Evolutionary conservation across 2,888 invertebrate genomes (phyloP).

Genomic region (Coenonympha glycerion): DNA sequence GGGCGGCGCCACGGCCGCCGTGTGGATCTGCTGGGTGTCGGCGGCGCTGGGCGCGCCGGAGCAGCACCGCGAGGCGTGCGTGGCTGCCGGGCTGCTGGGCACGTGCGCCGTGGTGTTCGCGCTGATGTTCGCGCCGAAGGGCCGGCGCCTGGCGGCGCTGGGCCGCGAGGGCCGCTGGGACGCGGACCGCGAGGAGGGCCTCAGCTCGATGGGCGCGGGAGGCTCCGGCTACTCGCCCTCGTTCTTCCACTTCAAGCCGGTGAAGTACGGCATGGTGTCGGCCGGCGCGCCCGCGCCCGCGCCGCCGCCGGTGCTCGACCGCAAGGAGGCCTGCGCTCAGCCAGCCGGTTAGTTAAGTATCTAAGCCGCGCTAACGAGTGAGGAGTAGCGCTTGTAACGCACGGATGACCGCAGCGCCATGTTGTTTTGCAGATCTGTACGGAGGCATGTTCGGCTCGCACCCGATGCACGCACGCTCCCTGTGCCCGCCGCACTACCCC

Average conservation of each 20-base stretch:
- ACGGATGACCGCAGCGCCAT: conserved; percentile 47
- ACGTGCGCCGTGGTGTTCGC: conserved; percentile 91
- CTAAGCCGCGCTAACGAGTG: conserved; percentile 65
- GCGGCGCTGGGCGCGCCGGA: conserved; percentile 87
- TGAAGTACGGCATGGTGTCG: conserved; percentile 84
- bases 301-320: conserved; percentile 66
- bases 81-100: conserved; percentile 91
- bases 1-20: conserved; percentile 88
- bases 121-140: conserved; percentile 96
- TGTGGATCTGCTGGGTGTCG: conserved; percentile 90
- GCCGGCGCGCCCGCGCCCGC: conserved; percentile 57
- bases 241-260: conserved; percentile 94
- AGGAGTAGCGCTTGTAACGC: conserved; percentile 64
- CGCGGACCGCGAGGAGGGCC: conserved; percentile 87
- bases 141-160: conserved; percentile 92
- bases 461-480: conserved; percentile 67
- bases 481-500: conserved; percentile 71
- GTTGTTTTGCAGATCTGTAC: conserved; percentile 66
- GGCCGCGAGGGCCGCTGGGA: conserved; percentile 91
- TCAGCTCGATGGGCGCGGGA: conserved; percentile 84
- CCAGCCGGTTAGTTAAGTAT: conserved; percentile 77
- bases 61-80: conserved; percentile 88
- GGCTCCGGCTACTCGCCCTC: conserved; percentile 92
- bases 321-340: conserved; percentile 74
- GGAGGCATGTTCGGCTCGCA: conserved; percentile 66